These are phyloP conservation scores for Andrena minutula DNA, from an alignment of 2,888 invertebrate species.

Conservation along the genomic window DNA sequence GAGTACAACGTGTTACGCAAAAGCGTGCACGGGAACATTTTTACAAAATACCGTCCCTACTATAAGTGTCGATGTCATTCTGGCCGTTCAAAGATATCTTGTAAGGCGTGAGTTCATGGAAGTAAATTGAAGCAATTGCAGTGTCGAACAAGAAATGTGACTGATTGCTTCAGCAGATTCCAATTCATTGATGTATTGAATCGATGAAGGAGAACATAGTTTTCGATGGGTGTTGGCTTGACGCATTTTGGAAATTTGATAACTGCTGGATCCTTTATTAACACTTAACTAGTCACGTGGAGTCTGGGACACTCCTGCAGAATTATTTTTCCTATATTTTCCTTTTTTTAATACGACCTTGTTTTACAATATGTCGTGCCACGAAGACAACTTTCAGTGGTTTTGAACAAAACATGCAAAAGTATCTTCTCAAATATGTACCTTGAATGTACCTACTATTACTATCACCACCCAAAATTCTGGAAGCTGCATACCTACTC, in stretches of 20 bases:
- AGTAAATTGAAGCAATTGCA: slow-evolving; percentile 2
- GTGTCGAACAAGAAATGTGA: background rate
- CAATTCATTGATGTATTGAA: background rate
- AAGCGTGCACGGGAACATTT: slow-evolving; percentile 13
- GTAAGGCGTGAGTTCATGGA: background rate
- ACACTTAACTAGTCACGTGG: too few species aligned
- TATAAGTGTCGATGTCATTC: background rate
- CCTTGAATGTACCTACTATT: too few species aligned
- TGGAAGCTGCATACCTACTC: too few species aligned
- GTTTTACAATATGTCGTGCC: too few species aligned
- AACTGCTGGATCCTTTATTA: too few species aligned
- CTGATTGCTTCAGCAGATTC: background rate
- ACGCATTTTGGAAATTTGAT: background rate
- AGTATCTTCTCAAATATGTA: too few species aligned
- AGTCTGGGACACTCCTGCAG: too few species aligned
- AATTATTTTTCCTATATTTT: too few species aligned
- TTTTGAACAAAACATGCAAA: too few species aligned
- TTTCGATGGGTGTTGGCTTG: background rate
- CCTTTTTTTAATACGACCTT: too few species aligned
- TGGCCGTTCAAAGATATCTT: background rate
- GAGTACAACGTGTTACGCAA: slow-evolving; percentile 27
- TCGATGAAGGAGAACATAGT: background rate
- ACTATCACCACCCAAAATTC: too few species aligned
- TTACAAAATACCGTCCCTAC: slow-evolving; percentile 4
- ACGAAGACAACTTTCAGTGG: too few species aligned